These are phyloP conservation scores for Cerastoderma edule DNA, from an alignment of 2,888 invertebrate species.

Conservation along the genomic window DNA sequence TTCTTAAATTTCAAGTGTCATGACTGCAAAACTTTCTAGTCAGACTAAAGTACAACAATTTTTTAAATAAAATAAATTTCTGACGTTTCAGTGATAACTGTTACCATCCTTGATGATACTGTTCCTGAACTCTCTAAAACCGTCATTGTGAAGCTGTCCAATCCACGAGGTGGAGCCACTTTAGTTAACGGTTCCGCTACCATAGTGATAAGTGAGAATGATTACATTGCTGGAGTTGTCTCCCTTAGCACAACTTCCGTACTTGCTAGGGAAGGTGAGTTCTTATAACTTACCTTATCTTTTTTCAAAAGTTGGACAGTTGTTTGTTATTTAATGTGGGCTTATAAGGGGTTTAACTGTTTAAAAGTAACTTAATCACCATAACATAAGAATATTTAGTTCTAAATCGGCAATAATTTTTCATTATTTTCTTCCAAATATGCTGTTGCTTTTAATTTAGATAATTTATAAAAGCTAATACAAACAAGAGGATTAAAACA, in stretches of 20 bases:
- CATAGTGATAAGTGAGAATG: conserved; percentile 80
- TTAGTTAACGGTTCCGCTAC: conserved; percentile 69
- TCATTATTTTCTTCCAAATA: too few species aligned
- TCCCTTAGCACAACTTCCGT: conserved; percentile 75
- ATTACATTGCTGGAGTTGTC: conserved; percentile 81
- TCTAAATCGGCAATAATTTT: too few species aligned
- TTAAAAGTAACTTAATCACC: too few species aligned
- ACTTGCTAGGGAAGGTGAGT: conserved; percentile 78
- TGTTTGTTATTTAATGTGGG: background rate
- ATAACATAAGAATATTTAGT: too few species aligned
- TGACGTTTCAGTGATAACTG: conserved; percentile 76
- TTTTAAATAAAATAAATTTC: background rate
- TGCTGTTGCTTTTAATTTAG: too few species aligned
- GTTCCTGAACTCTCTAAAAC: conserved; percentile 79
- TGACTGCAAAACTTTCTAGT: too few species aligned
- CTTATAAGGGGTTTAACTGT: too few species aligned
- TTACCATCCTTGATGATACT: conserved; percentile 80
- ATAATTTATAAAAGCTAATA: too few species aligned
- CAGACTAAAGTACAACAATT: too few species aligned
- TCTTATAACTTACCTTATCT: background rate
- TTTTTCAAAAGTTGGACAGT: background rate
- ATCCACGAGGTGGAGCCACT: conserved; percentile 78
- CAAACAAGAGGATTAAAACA: too few species aligned
- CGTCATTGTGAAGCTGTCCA: conserved; percentile 72
- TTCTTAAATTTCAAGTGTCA: too few species aligned